Conservation (phyloP, 2,113 vertebrate genomes). For the Carassius carassius region DNA sequence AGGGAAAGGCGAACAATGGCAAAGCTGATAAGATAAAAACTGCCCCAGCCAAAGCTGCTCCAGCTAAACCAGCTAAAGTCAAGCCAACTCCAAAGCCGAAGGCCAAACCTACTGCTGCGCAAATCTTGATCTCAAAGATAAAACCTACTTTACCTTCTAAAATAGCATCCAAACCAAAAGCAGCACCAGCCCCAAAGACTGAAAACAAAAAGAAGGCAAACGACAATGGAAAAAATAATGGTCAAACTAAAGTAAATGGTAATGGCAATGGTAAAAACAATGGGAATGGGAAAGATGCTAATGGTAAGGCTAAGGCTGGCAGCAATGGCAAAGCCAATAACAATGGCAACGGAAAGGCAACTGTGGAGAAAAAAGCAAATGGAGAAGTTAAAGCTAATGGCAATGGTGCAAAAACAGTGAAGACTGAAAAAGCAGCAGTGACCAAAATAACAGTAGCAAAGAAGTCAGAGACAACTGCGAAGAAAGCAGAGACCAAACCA, state of each 20-base stretch:
- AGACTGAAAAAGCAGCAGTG: constrained; percentile 50
- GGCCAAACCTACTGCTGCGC: constrained; percentile 52
- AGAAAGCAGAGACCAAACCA: constrained; percentile 14
- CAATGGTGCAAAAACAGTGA: constrained; percentile 53
- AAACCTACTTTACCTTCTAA: constrained; percentile 66
- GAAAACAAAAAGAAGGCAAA: constrained; percentile 49
- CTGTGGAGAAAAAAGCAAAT: constrained; percentile 56
- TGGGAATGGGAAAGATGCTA: constrained; percentile 49
- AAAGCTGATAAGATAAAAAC: constrained; percentile 52
- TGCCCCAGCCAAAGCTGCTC: constrained; percentile 59
- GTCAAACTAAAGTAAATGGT: constrained; percentile 55
- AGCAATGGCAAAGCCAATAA: constrained; percentile 41
- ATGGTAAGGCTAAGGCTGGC: constrained; percentile 50
- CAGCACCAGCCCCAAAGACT: constrained; percentile 61
- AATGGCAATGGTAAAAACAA: constrained; percentile 23
- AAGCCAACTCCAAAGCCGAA: constrained; percentile 63
- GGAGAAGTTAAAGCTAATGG: constrained; percentile 62
- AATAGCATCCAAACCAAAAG: constrained; percentile 64
- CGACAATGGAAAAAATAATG: constrained; percentile 57
- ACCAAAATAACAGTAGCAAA: constrained; percentile 49
- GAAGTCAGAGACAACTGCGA: not conserved
- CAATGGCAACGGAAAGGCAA: constrained; percentile 48
- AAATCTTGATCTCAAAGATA: constrained; percentile 69
- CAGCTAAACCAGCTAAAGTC: constrained; percentile 57
- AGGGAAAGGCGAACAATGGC: constrained; percentile 65